Conservation (phyloP, 2,797 vertebrate genomes). For the Limosa lapponica region DNA sequence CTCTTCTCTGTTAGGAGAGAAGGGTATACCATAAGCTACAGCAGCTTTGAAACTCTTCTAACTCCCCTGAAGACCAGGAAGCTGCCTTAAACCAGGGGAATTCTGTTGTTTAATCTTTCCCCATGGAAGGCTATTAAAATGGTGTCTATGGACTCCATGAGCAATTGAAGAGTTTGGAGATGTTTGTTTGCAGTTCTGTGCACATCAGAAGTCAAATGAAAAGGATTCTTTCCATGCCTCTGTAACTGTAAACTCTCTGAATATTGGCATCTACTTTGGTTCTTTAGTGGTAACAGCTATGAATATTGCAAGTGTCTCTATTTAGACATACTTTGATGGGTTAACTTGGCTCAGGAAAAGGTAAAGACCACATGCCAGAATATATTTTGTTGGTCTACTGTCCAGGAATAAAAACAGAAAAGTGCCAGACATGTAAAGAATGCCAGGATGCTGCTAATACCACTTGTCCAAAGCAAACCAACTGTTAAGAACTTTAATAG, state of each 20-base stretch:
- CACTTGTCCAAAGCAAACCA: neutral
- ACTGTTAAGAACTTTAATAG: neutral
- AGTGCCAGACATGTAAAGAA: neutral
- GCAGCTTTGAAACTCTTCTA: neutral
- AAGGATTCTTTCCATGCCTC: neutral
- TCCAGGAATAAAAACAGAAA: slow-evolving; percentile 25
- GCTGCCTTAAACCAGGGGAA: neutral
- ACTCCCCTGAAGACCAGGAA: neutral
- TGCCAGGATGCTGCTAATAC: neutral
- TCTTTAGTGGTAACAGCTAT: neutral
- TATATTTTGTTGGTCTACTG: neutral
- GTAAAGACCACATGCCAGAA: neutral
- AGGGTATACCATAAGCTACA: neutral
- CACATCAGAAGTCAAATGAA: neutral
- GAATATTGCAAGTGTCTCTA: neutral
- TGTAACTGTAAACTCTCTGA: neutral
- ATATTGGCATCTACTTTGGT: neutral
- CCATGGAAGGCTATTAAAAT: neutral
- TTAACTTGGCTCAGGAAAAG: neutral
- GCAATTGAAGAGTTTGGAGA: neutral
- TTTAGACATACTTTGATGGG: neutral
- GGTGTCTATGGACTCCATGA: neutral
- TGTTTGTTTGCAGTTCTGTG: neutral
- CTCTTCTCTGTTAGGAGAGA: neutral
- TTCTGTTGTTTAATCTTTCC: neutral